Base-by-base conservation (phyloP, 35 echinoderm and acorn worm species). In the Amphiura filiformis region DNA sequence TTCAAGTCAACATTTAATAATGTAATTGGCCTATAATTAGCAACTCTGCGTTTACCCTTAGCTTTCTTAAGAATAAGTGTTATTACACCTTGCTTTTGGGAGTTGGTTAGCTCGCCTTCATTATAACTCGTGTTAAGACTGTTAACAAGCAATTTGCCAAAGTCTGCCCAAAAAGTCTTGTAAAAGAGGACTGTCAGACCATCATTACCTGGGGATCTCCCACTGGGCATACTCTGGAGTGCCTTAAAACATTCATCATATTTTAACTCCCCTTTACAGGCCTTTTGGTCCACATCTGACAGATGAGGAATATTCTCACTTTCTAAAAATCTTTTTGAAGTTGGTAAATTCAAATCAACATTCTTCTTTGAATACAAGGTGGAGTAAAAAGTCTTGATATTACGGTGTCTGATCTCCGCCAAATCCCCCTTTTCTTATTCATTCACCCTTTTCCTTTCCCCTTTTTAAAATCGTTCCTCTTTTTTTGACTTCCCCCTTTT, bases 1-100 rank as follows among this genome's bases (percentile, higher is more conserved):
- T 80, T 80, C 3, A 80, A 32, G 26, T 80, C 78, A 37, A 80
- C 78, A 80, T 80, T 80, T 32, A 80, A 80, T 80, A 80, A 80
- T 39, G 78, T 80, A 39, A 80, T 80, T 15, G 78, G 78, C 17
- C 78, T 36, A 17, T 39, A 80, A 80, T 80, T 80, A 1, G 34
- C 17, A 32, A 80, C 38, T 14, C 17, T 36, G 17, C 34, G 38
- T 80, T 80, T 80, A 36, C 13, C 38, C 31, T 80, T 80, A 22
- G 34, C 78, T 80, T 80, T 80, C 78, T 80, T 80, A 22, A 39
- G 34, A 37, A 80, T 80, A 37, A 80, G 38, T 80, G 78, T 80
- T 11, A 80, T 80, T 12, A 80, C 78, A 3, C 38, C 78, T 80
- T 80, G 78, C 38, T 80, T 80, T 80, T 80, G 78, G 13, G 78